Percentiles rank a stretch among this genome's conserved stretches.
phyloP scores from a whole-genome alignment of 2,797 vertebrate genomes.

The Pelochelys cantorii region DNA sequence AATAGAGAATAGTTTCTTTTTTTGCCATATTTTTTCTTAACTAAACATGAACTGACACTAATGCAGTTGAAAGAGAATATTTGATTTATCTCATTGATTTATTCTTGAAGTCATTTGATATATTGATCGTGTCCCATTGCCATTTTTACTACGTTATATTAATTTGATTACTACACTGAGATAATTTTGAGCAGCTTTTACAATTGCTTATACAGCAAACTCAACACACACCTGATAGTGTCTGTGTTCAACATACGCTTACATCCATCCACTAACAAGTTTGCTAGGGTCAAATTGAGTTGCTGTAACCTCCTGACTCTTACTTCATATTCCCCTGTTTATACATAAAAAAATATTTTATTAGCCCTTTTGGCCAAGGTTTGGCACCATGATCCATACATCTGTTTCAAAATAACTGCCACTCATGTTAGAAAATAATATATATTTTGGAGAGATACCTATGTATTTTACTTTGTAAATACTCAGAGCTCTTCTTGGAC shows the following conservation, averaged over 20 bases:
- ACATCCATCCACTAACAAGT: background rate
- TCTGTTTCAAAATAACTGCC: too few relatives aligned
- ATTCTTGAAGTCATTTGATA: background rate
- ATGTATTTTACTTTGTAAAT: too few relatives aligned
- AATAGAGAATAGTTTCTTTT: background rate
- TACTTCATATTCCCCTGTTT: background rate
- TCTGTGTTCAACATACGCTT: background rate
- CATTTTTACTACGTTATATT: background rate
- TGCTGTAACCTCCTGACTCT: background rate
- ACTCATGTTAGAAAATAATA: too few relatives aligned
- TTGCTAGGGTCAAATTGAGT: background rate
- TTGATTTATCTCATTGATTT: background rate
- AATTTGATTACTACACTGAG: constrained; percentile 30
- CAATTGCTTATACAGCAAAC: background rate
- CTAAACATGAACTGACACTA: background rate
- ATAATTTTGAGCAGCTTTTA: background rate
- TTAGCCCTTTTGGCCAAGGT: too few relatives aligned
- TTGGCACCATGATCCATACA: too few relatives aligned
- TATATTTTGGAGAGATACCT: too few relatives aligned
- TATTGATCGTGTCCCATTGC: background rate
- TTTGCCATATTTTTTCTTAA: background rate
- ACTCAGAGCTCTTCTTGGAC: background rate
- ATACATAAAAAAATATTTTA: background rate
- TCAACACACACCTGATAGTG: background rate
- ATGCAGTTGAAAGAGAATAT: background rate